Percentiles rank a stretch among this genome's conserved stretches.
Evolutionary conservation across 2,888 invertebrate genomes (phyloP).

Genomic region (Acrobasis repandana): DNA sequence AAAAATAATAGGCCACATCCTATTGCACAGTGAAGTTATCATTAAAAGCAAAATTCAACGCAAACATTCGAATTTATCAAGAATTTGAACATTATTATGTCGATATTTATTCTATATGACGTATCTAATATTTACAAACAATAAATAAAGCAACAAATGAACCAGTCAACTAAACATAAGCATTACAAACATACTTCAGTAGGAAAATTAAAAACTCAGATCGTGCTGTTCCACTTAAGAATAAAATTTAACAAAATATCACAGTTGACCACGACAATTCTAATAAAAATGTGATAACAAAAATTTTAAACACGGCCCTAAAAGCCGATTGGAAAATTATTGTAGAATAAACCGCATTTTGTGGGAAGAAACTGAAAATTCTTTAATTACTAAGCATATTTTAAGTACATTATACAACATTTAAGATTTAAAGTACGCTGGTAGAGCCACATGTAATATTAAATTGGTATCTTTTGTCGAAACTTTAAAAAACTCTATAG

Average conservation of each 20-base stretch:
- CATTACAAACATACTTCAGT: slow-evolving; percentile 51
- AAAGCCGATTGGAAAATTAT: slow-evolving; percentile 43
- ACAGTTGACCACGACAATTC: slow-evolving; percentile 81
- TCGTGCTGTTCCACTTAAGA: slow-evolving; percentile 67
- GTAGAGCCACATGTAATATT: slow-evolving; percentile 64
- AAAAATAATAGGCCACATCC: slow-evolving; percentile 64
- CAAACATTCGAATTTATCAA: slow-evolving; percentile 45
- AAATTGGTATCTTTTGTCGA: slow-evolving; percentile 66
- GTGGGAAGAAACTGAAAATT: slow-evolving; percentile 45
- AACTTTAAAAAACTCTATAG: slow-evolving; percentile 59
- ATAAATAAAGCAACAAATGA: slow-evolving; percentile 78
- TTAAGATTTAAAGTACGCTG: slow-evolving; percentile 68
- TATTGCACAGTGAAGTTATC: slow-evolving; percentile 71
- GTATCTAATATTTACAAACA: slow-evolving; percentile 76
- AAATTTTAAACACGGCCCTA: slow-evolving; percentile 49
- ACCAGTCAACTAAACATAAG: slow-evolving; percentile 55
- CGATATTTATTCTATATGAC: slow-evolving; percentile 57
- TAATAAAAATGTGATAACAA: slow-evolving; percentile 64
- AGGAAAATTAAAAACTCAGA: slow-evolving; percentile 58
- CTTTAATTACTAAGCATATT: slow-evolving; percentile 61
- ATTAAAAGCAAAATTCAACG: slow-evolving; percentile 41
- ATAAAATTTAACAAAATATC: slow-evolving; percentile 82
- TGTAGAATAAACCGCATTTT: slow-evolving; percentile 37
- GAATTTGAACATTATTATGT: slow-evolving; percentile 63
- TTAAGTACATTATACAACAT: slow-evolving; percentile 78